Evolutionary conservation across 1,140 invertebrate species (phyloP).

Genomic region (Sycophila sp.): DNA sequence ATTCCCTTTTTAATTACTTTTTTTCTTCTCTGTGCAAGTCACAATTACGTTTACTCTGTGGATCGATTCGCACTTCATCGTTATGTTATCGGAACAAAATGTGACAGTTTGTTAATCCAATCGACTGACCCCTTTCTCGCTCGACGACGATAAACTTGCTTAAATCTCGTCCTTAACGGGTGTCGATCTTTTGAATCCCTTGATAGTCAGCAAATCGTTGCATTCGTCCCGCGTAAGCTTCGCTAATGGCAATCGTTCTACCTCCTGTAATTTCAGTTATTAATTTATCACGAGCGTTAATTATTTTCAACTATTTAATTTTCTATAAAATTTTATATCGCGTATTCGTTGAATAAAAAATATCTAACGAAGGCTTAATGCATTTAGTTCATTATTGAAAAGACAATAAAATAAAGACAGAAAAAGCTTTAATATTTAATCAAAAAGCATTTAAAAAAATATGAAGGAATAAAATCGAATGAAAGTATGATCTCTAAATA

Average conservation of each 20-base stretch:
- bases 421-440: constrained; percentile 8
- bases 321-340: too few species aligned
- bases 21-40: neutral
- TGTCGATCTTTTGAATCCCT: constrained; percentile 70
- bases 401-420: too few species aligned
- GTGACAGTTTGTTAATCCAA: neutral
- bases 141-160: too few species aligned
- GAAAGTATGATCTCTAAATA: neutral
- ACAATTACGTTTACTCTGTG: constrained; percentile 1
- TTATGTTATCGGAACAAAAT: neutral
- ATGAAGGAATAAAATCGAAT: constrained; percentile 3
- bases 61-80: neutral
- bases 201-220: constrained; percentile 72
- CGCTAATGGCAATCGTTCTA: constrained; percentile 72
- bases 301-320: neutral
- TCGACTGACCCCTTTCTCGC: too few species aligned
- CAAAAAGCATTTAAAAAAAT: too few species aligned
- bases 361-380: too few species aligned
- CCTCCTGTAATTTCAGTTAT: constrained; percentile 59
- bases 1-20: neutral
- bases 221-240: constrained; percentile 73
- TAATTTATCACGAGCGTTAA: neutral
- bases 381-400: neutral
- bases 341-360: too few species aligned
- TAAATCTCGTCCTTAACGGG: constrained; percentile 57